These are phyloP conservation scores for Hycleus phaleratus DNA, from an alignment of 1,140 invertebrate species.

Conservation along the genomic window DNA sequence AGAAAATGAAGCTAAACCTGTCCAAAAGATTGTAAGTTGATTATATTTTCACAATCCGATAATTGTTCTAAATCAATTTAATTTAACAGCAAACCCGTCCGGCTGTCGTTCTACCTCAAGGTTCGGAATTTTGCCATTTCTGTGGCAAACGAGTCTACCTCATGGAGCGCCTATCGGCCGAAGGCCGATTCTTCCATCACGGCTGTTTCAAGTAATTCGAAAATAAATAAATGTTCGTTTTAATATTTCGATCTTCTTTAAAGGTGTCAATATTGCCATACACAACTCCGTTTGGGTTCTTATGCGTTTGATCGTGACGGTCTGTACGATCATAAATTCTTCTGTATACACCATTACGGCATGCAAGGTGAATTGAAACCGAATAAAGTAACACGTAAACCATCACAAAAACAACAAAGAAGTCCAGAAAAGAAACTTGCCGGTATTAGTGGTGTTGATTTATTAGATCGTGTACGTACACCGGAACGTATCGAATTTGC, in stretches of 20 bases:
- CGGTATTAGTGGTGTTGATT: slow-evolving; percentile 48
- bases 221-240: background rate
- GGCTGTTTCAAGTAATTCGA: slow-evolving; percentile 63
- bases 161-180: slow-evolving; percentile 78
- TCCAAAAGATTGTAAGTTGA: slow-evolving; percentile 54
- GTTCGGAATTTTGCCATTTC: slow-evolving; percentile 76
- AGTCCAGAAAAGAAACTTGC: slow-evolving; percentile 39
- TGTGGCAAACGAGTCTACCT: slow-evolving; percentile 82
- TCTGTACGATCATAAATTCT: slow-evolving; percentile 64
- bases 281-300: slow-evolving; percentile 60
- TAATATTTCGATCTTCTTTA: slow-evolving; percentile 35
- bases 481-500: slow-evolving; percentile 80
- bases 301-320: slow-evolving; percentile 70
- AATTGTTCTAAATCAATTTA: too few species aligned
- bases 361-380: slow-evolving; percentile 44
- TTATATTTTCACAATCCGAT: too few species aligned
- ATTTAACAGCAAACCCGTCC: slow-evolving; percentile 22
- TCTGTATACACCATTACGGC: slow-evolving; percentile 74
- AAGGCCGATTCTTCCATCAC: slow-evolving; percentile 81
- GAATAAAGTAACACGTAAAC: slow-evolving; percentile 26
- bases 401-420: slow-evolving; percentile 21
- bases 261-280: slow-evolving; percentile 65
- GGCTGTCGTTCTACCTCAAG: slow-evolving; percentile 51
- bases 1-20: slow-evolving; percentile 44
- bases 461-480: slow-evolving; percentile 57